phyloP scores from a whole-genome alignment of 2,797 vertebrate genomes.

The Crypturellus tataupa region DNA sequence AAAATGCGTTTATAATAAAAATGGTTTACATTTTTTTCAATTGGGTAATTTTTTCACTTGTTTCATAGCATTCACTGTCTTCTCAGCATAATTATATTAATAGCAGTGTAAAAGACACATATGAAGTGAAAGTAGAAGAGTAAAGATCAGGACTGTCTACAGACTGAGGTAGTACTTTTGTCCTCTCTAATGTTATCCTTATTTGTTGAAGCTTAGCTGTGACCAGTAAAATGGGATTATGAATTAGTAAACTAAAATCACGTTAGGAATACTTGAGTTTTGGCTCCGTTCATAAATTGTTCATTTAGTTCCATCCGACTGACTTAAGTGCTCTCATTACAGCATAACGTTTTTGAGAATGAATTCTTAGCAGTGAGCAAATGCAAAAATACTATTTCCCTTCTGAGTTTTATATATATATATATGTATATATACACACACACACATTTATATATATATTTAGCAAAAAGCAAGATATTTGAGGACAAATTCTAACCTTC shows the following conservation, averaged over 20 bases:
- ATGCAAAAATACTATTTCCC: background rate
- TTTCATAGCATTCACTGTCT: background rate
- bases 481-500: slow-evolving; percentile 25
- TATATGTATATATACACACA: too few species aligned
- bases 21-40: background rate
- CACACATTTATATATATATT: background rate
- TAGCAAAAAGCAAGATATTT: background rate
- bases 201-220: slow-evolving; percentile 1
- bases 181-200: slow-evolving; percentile 7
- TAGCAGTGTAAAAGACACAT: background rate
- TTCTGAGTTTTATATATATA: background rate
- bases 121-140: background rate
- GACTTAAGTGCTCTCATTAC: background rate
- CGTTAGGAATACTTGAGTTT: slow-evolving; percentile 7
- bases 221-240: slow-evolving; percentile 4
- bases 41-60: background rate
- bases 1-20: background rate
- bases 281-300: background rate
- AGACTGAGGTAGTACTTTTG: background rate
- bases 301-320: background rate
- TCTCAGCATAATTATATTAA: background rate
- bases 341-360: background rate
- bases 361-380: background rate
- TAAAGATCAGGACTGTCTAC: background rate
- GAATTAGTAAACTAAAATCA: background rate